These are phyloP conservation scores for Notolepis coatsorum DNA, from an alignment of 2,797 vertebrate genomes.

Conservation along the genomic window DNA sequence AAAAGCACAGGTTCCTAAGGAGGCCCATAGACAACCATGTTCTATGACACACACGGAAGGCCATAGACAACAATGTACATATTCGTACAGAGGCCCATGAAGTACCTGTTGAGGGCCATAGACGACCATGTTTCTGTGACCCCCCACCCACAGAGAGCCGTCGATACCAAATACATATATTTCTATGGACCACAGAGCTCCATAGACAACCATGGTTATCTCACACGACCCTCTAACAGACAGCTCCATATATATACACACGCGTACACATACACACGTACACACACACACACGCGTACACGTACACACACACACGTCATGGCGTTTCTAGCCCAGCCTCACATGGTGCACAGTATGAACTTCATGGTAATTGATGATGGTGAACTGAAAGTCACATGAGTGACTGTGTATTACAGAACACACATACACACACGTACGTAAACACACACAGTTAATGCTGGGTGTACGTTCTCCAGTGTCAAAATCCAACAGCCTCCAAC, in stretches of 20 bases:
- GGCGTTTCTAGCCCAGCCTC: neutral
- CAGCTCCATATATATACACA: constrained; percentile 3
- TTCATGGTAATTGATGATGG: constrained; percentile 11
- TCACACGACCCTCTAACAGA: constrained; percentile 21
- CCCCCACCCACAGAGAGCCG: too few relatives aligned
- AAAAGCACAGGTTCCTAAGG: too few relatives aligned
- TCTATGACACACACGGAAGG: too few relatives aligned
- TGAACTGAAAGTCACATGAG: constrained; percentile 14
- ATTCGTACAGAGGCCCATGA: too few relatives aligned
- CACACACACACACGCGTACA: constrained; percentile 9
- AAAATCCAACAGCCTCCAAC: constrained; percentile 37
- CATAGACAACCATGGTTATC: too few relatives aligned
- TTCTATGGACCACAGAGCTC: too few relatives aligned
- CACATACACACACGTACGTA: constrained; percentile 2
- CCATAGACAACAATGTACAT: too few relatives aligned
- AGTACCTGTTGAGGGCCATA: too few relatives aligned
- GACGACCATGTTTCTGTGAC: too few relatives aligned
- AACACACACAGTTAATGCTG: constrained; percentile 4
- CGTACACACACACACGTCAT: constrained; percentile 2
- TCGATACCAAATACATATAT: too few relatives aligned
- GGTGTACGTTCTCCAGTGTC: constrained; percentile 37
- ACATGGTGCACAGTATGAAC: constrained; percentile 8
- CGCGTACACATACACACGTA: constrained; percentile 16
- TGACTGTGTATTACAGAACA: constrained; percentile 12
- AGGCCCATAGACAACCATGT: too few relatives aligned